Conservation (phyloP, 1,140 invertebrate genomes). For the Musca domestica region DNA sequence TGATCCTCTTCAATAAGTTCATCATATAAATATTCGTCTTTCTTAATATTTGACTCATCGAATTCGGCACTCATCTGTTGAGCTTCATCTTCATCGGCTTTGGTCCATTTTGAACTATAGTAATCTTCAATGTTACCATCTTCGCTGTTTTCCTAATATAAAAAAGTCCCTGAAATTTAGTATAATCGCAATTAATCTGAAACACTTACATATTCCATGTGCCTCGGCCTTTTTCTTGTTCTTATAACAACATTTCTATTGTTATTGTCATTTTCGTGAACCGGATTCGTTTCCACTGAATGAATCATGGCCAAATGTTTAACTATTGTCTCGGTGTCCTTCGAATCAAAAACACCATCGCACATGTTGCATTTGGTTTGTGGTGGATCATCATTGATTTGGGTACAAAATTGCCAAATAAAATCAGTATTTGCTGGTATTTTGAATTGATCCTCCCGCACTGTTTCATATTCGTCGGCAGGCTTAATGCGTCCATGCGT, state of each 20-base stretch:
- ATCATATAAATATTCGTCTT: slow-evolving; percentile 26
- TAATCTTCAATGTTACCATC: slow-evolving; percentile 11
- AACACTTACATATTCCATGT: slow-evolving; percentile 5
- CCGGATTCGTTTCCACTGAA: not conserved
- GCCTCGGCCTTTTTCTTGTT: not conserved
- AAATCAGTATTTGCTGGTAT: slow-evolving; percentile 20
- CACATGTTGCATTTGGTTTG: slow-evolving; percentile 39
- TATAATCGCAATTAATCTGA: no score
- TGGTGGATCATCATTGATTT: slow-evolving; percentile 22
- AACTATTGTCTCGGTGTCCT: slow-evolving; percentile 23
- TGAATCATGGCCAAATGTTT: slow-evolving; percentile 26
- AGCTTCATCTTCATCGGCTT: not conserved
- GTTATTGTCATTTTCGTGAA: not conserved
- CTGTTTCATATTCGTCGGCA: not conserved
- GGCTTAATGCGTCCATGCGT: slow-evolving; percentile 25
- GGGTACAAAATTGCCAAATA: slow-evolving; percentile 29
- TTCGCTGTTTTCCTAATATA: slow-evolving; percentile 17
- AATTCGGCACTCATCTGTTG: slow-evolving; percentile 12
- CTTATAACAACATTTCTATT: not conserved
- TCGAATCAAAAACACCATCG: slow-evolving; percentile 30
- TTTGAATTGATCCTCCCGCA: slow-evolving; percentile 10
- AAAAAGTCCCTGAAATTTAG: not conserved
- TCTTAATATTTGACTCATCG: slow-evolving; percentile 24
- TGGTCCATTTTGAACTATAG: slow-evolving; percentile 14
- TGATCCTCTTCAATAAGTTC: slow-evolving; percentile 28